Percentiles rank a stretch among this genome's conserved stretches.
phyloP scores from a whole-genome alignment of 2,113 vertebrate species.

The Gavialis gangeticus region DNA sequence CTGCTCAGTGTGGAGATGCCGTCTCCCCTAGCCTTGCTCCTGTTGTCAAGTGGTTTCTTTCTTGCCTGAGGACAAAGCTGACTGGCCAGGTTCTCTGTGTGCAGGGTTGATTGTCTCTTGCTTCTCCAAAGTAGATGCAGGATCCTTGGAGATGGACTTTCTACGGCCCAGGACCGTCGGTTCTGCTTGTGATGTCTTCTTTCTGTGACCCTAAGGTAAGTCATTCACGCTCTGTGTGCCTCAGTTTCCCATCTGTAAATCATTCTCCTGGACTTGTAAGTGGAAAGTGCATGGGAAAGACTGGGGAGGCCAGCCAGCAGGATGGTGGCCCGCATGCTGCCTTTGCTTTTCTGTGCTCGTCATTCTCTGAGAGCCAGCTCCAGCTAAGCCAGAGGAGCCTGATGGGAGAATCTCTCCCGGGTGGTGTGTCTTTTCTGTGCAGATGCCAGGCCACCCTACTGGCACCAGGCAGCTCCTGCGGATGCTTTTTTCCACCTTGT shows the following conservation, averaged over 20 bases:
- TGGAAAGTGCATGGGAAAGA: background rate
- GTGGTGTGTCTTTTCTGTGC: background rate
- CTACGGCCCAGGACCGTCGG: background rate
- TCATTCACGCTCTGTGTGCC: background rate
- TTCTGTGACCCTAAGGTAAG: fast-evolving
- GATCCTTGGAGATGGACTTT: background rate
- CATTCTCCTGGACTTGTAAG: background rate
- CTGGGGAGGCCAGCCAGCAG: no score
- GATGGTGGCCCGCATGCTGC: background rate
- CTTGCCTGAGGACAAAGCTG: background rate
- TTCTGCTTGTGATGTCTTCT: background rate
- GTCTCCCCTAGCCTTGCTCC: background rate
- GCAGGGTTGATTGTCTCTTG: fast-evolving
- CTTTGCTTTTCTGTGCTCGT: background rate
- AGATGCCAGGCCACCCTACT: slow-evolving; percentile 14
- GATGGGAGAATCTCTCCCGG: background rate
- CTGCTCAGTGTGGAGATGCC: no score
- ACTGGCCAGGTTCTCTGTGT: background rate
- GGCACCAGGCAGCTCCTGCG: background rate
- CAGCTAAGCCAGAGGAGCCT: background rate
- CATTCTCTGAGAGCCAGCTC: background rate
- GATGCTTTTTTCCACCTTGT: background rate
- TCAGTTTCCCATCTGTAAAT: background rate
- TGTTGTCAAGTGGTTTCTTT: background rate
- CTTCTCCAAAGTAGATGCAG: background rate